Evolutionary conservation across 1,140 invertebrate genomes (phyloP), one percentile per base, ranked within the genome.

Genomic region (Brachionus manjavacas): DNA sequence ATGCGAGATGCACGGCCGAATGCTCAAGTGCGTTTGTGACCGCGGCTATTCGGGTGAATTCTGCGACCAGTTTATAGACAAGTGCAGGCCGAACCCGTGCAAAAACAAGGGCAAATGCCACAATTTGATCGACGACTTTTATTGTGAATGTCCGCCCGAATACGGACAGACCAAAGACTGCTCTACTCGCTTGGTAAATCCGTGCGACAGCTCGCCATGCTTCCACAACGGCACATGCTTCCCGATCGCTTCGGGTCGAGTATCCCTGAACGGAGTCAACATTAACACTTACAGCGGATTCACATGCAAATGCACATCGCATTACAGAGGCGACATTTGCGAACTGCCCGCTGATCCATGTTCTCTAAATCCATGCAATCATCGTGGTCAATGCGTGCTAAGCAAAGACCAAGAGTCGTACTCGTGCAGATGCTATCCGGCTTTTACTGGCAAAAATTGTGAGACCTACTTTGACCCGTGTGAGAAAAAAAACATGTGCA

Each of bases 111-210:
- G 28, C 16, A 84, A 68, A 70, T 84, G 81, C 20, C 60, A 70
- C 20, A 72, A 84, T 70, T 55, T 84, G 25, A 84, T 84, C 4
- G 79, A 81, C 25, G 79, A 81, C 41, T 81, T 64, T 46, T 81
- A 64, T 12, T 81, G 79, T 68, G 79, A 60, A 39, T 81, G 79
- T 68, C 52, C 79, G 8, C 39, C 52, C 14, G 79, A 81, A 28
- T 81, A 14, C 41, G 64, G 79, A 11, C 52, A 68, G 11, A 81
- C 52, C 28, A 60, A 68, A 39, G 60, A 81, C 16, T 81, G 79
- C 52, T 39, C 52, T n/a, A 41, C 35, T 0, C 11, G 64, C 4
- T 20, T 81, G 11, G 39, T 43, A 20, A 68, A 81, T 39, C 60
- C 46, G 28, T 84, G 83, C 52, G 11, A 66, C 16, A 76, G 43